phyloP scores from a whole-genome alignment of 1,140 invertebrate genomes.

The Nephotettix cincticeps region DNA sequence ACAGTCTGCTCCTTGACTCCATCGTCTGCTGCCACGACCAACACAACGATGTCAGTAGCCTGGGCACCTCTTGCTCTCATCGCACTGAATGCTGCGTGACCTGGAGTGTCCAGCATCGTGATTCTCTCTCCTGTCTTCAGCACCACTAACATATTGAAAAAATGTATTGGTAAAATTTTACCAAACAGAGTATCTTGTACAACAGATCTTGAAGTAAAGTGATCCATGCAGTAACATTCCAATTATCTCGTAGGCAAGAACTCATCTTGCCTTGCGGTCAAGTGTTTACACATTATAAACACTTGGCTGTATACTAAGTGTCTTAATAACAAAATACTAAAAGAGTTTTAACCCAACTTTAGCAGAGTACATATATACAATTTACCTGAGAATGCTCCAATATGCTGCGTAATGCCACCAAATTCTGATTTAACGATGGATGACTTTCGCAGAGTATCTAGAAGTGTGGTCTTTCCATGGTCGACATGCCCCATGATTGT shows the following conservation, averaged over 20 bases:
- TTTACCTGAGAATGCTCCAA: constrained; percentile 91
- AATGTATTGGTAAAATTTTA: too few relatives aligned
- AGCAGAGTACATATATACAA: too few relatives aligned
- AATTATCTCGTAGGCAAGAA: too few relatives aligned
- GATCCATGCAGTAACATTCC: too few relatives aligned
- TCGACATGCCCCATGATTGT: constrained; percentile 99
- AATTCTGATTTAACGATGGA: constrained; percentile 89
- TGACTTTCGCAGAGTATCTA: constrained; percentile 87
- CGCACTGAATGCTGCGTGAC: constrained; percentile 92
- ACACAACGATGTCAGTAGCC: constrained; percentile 91
- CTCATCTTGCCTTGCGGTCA: too few relatives aligned
- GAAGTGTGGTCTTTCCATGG: constrained; percentile 97
- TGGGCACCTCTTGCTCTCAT: constrained; percentile 91
- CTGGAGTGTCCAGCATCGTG: constrained; percentile 99
- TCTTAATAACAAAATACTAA: too few relatives aligned
- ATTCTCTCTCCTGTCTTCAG: constrained; percentile 70
- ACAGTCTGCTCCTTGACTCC: constrained; percentile 97
- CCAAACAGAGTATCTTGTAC: too few relatives aligned
- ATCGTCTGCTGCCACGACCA: constrained; percentile 98
- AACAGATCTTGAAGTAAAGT: too few relatives aligned
- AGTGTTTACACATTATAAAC: too few relatives aligned
- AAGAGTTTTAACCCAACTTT: too few relatives aligned
- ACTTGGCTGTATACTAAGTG: too few relatives aligned
- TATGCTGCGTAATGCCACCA: constrained; percentile 99
- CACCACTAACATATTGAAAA: too few relatives aligned